Base-by-base conservation (phyloP, 2,113 vertebrate genomes). In the Empidonax alnorum region DNA sequence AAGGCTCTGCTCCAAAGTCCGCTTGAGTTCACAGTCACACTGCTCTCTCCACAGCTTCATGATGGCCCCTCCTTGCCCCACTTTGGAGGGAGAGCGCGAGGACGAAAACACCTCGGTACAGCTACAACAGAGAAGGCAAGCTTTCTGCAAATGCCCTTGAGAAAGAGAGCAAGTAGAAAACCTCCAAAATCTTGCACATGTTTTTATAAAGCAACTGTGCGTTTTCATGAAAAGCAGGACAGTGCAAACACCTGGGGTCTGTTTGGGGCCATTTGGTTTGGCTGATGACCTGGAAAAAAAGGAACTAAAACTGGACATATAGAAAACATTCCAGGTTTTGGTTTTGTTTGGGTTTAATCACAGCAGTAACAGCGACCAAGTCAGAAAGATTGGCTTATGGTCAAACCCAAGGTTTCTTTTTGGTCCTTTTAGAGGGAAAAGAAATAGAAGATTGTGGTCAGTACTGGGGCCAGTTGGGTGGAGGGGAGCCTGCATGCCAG, bases 321-420 rank as follows among this genome's bases (percentile, higher is more conserved):
- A 94, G 65, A 94, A 93, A 74, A 92, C n/a, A 49, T 84, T 87
- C 63, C 77, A 84, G 61, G 33, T n/a, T 95, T 92, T 75, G 42
- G 19, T 13, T 90, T 67, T 46, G 41, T 50, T 94, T 88, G 63
- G 23, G 63, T 95, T 89, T 91, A 88, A 79, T 62, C n/a, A 12
- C 67, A 76, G 66, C 20, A 81, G 11, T 62, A 84, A 87, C 65
- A 89, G 65, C 52, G 42, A 73, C 66, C 53, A 79, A 84, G 22
- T 72, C 42, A 84, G 82, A 89, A 93, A 90, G 33, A 10, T 58
- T 73, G 90, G 41, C 62, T 53, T 89, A 30, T 31, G 55, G 63
- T 90, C 67, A 85, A 91, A 76, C 13, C 33, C 35, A 46, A 93
- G 31, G 30, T 27, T 88, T 90, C 59, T 41, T 85, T 83, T 49